Percentiles rank a stretch among this genome's conserved stretches.
phyloP scores from a whole-genome alignment of 2,113 vertebrate genomes.

The Candoia aspera region DNA sequence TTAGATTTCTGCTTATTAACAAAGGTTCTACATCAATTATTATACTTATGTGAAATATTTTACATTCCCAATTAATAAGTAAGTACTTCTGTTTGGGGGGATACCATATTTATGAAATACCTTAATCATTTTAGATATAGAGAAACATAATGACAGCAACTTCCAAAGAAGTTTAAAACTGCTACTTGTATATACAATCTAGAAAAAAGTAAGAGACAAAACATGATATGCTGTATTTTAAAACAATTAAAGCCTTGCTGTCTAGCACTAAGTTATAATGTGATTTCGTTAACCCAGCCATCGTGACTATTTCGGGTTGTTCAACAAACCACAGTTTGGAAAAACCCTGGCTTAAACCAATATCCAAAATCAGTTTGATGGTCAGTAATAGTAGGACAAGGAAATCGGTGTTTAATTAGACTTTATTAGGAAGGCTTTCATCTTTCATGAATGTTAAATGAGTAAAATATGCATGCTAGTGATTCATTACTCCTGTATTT shows the following conservation, averaged over 20 bases:
- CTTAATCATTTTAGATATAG: neutral
- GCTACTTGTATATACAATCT: neutral
- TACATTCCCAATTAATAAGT: neutral
- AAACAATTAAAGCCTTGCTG: neutral
- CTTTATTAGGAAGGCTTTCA: neutral
- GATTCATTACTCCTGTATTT: neutral
- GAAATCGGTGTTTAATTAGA: neutral
- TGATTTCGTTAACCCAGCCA: no score
- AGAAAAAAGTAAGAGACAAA: neutral
- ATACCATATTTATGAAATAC: neutral
- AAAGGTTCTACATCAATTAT: neutral
- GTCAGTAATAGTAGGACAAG: neutral
- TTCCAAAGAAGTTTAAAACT: neutral
- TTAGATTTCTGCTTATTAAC: neutral
- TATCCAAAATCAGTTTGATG: neutral
- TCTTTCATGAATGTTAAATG: neutral
- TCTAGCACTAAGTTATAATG: no score
- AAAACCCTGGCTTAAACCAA: no score
- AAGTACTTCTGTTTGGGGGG: neutral
- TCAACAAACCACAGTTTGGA: no score
- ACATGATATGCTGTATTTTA: neutral
- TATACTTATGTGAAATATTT: neutral
- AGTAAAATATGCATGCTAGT: neutral
- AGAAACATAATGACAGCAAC: neutral
- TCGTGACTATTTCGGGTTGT: no score